These are phyloP conservation scores for Panthera uncia DNA, from an alignment of 2,113 vertebrate genomes.

Conservation along the genomic window DNA sequence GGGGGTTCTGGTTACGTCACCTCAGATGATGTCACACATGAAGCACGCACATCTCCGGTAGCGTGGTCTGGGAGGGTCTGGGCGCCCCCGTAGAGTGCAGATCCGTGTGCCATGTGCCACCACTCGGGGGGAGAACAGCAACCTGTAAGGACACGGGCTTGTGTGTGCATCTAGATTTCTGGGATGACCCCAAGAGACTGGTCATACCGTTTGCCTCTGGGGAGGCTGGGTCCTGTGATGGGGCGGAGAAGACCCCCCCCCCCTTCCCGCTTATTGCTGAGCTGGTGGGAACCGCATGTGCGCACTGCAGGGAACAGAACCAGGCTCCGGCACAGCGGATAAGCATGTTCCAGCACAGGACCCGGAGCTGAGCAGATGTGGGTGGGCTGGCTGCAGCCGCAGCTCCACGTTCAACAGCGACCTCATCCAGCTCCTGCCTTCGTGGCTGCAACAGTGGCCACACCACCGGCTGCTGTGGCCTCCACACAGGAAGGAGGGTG, in stretches of 20 bases:
- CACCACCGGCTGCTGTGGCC: fast-evolving
- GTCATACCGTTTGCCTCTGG: background rate
- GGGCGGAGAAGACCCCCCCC: background rate
- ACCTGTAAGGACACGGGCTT: fast-evolving
- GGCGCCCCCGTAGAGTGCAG: background rate
- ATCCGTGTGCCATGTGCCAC: background rate
- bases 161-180: background rate
- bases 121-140: background rate
- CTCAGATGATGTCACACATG: background rate
- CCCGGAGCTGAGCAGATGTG: fast-evolving
- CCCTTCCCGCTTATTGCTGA: fast-evolving
- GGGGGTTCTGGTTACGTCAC: background rate
- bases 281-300: fast-evolving
- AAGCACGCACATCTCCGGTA: background rate
- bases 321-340: fast-evolving
- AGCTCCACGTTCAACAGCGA: background rate
- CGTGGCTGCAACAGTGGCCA: fast-evolving
- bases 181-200: background rate
- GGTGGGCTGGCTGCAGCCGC: background rate
- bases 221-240: background rate
- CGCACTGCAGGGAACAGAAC: background rate
- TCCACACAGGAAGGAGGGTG: background rate
- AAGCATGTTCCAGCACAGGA: fast-evolving
- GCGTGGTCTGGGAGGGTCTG: background rate
- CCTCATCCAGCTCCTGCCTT: background rate